Percentiles rank a stretch among this genome's conserved stretches.
These are phyloP conservation scores for Rhynchophorus ferrugineus DNA, from an alignment of 1,140 invertebrate genomes.

Conservation along the genomic window DNA sequence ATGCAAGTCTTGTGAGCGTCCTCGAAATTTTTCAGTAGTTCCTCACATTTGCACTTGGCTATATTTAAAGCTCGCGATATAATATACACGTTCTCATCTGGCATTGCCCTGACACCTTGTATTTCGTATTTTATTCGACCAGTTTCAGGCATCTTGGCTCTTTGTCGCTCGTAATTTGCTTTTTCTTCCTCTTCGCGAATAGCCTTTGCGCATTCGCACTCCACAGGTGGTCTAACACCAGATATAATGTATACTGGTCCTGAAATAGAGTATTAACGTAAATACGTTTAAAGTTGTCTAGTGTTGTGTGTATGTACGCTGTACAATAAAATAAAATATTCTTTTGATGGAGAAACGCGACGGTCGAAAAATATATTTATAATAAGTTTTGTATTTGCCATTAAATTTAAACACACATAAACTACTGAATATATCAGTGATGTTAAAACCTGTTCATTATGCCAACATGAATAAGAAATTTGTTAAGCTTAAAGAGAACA, in stretches of 20 bases:
- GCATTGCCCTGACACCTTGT: conserved; percentile 29
- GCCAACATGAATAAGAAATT: too few species aligned
- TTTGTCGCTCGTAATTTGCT: conserved; percentile 15
- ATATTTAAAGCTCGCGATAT: conserved; percentile 22
- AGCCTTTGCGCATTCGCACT: conserved; percentile 22
- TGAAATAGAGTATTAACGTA: conserved; percentile 1
- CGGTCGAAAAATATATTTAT: too few species aligned
- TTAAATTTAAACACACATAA: too few species aligned
- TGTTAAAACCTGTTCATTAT: too few species aligned
- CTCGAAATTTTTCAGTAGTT: conserved; percentile 26
- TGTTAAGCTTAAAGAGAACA: too few species aligned
- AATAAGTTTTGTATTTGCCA: too few species aligned
- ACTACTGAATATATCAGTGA: too few species aligned
- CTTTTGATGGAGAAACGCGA: too few species aligned
- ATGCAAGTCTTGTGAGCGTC: conserved; percentile 27
- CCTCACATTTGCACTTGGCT: conserved; percentile 29
- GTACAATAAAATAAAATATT: too few species aligned
- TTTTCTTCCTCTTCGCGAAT: conserved; percentile 18
- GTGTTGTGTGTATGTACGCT: too few species aligned
- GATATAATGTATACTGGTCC: conserved; percentile 21
- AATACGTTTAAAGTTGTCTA: too few species aligned
- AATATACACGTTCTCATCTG: conserved; percentile 32
- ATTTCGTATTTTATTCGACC: conserved; percentile 31
- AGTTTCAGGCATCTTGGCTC: conserved; percentile 27
- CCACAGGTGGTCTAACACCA: conserved; percentile 16